Evolutionary conservation across 1,140 invertebrate species (phyloP).

Genomic region (Mizuhopecten yessoensis): DNA sequence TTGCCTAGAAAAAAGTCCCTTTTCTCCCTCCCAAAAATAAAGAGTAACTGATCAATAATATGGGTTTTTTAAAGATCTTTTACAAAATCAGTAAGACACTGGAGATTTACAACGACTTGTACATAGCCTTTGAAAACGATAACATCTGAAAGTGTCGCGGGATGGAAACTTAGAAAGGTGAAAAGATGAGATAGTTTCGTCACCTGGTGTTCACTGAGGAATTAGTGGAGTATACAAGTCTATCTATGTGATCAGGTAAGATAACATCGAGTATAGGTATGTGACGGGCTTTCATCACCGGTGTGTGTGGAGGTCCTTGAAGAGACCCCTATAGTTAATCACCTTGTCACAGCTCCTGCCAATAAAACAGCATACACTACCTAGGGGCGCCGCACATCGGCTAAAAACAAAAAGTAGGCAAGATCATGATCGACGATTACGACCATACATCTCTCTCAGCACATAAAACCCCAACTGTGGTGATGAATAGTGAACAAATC

Average conservation of each 20-base stretch:
- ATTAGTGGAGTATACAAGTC: neutral
- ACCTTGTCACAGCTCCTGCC: neutral
- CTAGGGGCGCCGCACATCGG: slow-evolving; percentile 28
- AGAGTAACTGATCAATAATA: neutral
- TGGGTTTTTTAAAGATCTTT: neutral
- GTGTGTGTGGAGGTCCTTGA: neutral
- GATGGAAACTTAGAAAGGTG: slow-evolving; percentile 3
- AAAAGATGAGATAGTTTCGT: slow-evolving; percentile 28
- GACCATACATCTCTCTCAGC: neutral
- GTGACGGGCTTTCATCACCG: slow-evolving; percentile 29
- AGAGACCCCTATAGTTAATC: slow-evolving; percentile 14
- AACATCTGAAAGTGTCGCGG: slow-evolving; percentile 20
- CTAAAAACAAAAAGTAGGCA: slow-evolving; percentile 34
- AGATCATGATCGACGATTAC: slow-evolving; percentile 19
- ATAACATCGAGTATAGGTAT: neutral
- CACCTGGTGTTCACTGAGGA: slow-evolving; percentile 20
- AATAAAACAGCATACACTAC: slow-evolving; percentile 20
- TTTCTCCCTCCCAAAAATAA: neutral
- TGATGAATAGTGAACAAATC: slow-evolving; percentile 28
- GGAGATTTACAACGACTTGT: neutral
- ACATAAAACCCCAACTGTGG: slow-evolving; percentile 20
- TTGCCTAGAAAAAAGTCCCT: neutral
- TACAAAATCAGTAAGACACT: neutral
- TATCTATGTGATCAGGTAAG: neutral
- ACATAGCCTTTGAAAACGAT: neutral